phyloP scores from a whole-genome alignment of 2,797 vertebrate species.

The Phalloptychus januarius region DNA sequence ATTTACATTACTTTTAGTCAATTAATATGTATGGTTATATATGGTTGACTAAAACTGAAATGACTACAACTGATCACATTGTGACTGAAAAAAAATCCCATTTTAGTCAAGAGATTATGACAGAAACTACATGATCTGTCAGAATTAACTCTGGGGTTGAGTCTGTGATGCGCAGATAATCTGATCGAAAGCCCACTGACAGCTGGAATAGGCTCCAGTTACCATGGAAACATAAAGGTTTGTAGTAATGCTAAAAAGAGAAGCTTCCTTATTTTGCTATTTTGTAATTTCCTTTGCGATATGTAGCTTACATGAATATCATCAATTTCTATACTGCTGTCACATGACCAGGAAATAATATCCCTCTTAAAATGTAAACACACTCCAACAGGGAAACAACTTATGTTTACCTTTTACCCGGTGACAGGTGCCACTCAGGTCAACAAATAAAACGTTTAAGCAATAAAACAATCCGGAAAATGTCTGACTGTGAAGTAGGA shows the following conservation, averaged over 20 bases:
- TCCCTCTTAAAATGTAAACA: background rate
- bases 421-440: slow-evolving; percentile 49
- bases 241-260: background rate
- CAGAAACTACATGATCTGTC: too few species aligned
- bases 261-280: background rate
- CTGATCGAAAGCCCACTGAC: background rate
- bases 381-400: slow-evolving; percentile 36
- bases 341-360: background rate
- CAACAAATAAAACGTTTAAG: slow-evolving; percentile 6
- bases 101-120: slow-evolving; percentile 1
- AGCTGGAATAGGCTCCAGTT: background rate
- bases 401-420: slow-evolving; percentile 10
- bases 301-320: background rate
- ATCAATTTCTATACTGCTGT: background rate
- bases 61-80: background rate
- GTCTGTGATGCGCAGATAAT: background rate
- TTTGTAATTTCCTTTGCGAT: background rate
- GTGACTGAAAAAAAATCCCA: background rate
- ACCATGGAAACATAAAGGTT: background rate
- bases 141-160: background rate
- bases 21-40: background rate
- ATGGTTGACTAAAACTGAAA: background rate
- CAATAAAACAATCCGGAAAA: background rate
- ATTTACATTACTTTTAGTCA: background rate
- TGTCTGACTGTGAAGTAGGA: background rate